Percentiles rank a stretch among this genome's conserved stretches.
Conservation (phyloP, 2,113 vertebrate genomes). For the Callipepla californica region DNA sequence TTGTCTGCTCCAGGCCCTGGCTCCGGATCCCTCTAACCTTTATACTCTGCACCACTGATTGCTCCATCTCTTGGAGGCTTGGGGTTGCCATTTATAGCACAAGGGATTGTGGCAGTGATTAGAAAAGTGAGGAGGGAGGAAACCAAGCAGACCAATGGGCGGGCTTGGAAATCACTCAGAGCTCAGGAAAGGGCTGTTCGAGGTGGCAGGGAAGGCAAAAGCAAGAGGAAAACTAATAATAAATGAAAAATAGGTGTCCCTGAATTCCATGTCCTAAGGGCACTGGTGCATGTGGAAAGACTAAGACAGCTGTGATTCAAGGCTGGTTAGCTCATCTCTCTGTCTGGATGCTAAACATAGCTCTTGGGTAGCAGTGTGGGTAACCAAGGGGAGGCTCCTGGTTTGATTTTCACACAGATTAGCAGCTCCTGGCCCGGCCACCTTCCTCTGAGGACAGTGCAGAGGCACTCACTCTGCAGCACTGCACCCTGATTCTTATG, state of each 20-base stretch:
- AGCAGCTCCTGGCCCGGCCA: neutral
- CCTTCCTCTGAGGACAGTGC: neutral
- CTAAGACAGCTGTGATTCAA: neutral
- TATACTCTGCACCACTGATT: conserved; percentile 44
- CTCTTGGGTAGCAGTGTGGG: neutral
- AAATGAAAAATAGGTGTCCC: accelerated
- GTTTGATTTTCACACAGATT: accelerated
- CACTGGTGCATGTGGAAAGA: neutral
- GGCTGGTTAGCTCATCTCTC: neutral
- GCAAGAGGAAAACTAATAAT: neutral
- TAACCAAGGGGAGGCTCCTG: neutral
- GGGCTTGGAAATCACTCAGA: accelerated
- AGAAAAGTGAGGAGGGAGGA: neutral
- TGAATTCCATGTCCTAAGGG: neutral
- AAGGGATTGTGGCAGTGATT: neutral
- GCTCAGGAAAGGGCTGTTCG: neutral
- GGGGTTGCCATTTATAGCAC: neutral
- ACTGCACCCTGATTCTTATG: accelerated
- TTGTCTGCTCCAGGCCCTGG: neutral
- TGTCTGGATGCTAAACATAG: neutral
- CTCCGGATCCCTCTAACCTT: conserved; percentile 59
- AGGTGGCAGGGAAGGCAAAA: neutral
- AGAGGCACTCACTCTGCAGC: neutral
- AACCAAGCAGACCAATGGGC: neutral
- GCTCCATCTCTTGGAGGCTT: conserved; percentile 38